Evolutionary conservation across 2,113 vertebrate genomes (phyloP), one percentile per base, ranked within the genome.

Genomic region (Indri indri): DNA sequence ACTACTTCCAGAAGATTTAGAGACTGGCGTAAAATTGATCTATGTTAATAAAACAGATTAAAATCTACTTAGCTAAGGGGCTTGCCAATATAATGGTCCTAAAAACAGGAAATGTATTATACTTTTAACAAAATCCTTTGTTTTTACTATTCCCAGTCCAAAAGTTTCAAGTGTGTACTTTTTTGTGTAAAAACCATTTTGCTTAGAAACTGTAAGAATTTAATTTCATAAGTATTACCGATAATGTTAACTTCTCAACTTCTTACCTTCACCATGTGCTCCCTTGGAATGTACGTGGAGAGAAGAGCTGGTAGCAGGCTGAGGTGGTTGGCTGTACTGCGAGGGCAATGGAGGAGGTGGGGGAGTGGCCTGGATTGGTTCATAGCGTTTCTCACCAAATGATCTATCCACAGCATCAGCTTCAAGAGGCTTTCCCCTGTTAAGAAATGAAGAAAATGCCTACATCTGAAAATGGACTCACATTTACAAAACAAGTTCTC

Each of bases 371-470:
- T 98, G 98, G 73, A 98, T 50, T 0, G 99, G 98, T 47, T 99
- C 99, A 25, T 99, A 99, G 97, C 99, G 98, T 92, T 99, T 99
- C 84, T 99, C 99, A 80, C 98, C 99, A 92, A 99, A 99, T n/a
- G 99, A 97, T 95, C 99, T 99, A 81, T 99, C 99, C 83, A 98
- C 61, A 18, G 98, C 96, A 80, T 99, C 99, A 6, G 66, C 65
- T 52, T 99, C 99, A 6, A 97, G 0, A 70, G 98, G 88, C 82
- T 99, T 99, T 17, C 99, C 99, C 99, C 99, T 99, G 92, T 97
- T 86, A 52, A 85, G 65, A 88, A 87, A 97, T 61, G 84, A 52
- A 95, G 50, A 91, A 92, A 73, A 95, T 27, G 50, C 77, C 81
- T 95, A 23, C 57, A 40, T 22, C 57, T 94, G 45, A 96, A 17